Percentiles rank a stretch among this genome's conserved stretches.
phyloP scores from a whole-genome alignment of 2,888 invertebrate genomes.

The Latheticus oryzae region DNA sequence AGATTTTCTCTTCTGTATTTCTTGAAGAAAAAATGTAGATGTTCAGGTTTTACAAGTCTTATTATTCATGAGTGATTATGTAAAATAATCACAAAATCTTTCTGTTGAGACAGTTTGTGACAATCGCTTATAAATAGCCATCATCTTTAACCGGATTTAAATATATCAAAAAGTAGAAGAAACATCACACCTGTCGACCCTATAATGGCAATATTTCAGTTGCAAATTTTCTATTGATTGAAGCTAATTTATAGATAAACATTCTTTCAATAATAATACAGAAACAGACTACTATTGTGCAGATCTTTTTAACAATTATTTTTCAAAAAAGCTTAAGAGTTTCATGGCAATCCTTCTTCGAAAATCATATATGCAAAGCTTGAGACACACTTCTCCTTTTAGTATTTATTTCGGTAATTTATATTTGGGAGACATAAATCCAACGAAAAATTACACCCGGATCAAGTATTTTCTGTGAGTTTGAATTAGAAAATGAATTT shows the following conservation, averaged over 20 bases:
- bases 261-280: no score
- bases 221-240: constrained; percentile 22
- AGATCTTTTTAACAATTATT: no score
- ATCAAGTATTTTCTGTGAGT: constrained; percentile 10
- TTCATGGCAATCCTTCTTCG: no score
- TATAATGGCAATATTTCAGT: constrained; percentile 10
- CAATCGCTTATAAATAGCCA: constrained; percentile 32
- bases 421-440: constrained; percentile 48
- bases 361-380: constrained; percentile 44
- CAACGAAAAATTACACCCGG: constrained; percentile 34
- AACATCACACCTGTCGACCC: constrained; percentile 28
- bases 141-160: constrained; percentile 33
- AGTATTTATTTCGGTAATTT: constrained; percentile 53
- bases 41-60: constrained; percentile 8
- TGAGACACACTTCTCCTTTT: constrained; percentile 52
- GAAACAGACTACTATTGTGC: no score
- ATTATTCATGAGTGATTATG: constrained; percentile 35
- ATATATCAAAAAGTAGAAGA: constrained; percentile 16
- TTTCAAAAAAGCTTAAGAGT: no score
- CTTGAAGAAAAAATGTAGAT: constrained; percentile 7
- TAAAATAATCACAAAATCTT: constrained; percentile 20
- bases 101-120: constrained; percentile 35
- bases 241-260: no score
- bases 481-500: constrained; percentile 12
- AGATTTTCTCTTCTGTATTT: no score